A percentile compares a stretch with the other conserved stretches of the same genome.
Conservation (phyloP, 2,888 invertebrate genomes). For the Isoperla grammatica region DNA sequence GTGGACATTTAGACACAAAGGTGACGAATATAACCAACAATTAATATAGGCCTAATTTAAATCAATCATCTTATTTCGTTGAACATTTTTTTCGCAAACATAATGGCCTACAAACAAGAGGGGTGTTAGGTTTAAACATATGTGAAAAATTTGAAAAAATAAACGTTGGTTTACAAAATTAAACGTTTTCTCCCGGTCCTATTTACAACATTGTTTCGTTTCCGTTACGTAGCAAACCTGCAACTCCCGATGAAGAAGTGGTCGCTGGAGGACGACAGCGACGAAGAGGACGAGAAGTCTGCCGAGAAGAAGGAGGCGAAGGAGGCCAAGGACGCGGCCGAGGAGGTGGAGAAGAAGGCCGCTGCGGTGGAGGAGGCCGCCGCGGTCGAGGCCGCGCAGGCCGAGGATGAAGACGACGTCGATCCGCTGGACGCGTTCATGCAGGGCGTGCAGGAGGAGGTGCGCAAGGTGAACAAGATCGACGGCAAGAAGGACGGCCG, state of each 20-base stretch:
- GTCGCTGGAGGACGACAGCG: constrained; percentile 94
- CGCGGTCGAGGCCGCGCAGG: constrained; percentile 54
- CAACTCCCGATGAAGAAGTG: constrained; percentile 72
- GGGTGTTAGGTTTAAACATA: too few species aligned
- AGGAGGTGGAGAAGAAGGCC: constrained; percentile 49
- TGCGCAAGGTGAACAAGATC: constrained; percentile 70
- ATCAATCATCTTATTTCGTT: too few species aligned
- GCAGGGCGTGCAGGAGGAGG: constrained; percentile 76
- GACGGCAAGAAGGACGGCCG: constrained; percentile 48
- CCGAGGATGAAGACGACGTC: constrained; percentile 67
- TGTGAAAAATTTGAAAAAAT: too few species aligned
- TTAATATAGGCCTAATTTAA: too few species aligned
- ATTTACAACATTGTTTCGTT: too few species aligned
- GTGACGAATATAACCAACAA: too few species aligned
- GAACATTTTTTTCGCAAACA: too few species aligned
- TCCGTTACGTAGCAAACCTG: constrained; percentile 55
- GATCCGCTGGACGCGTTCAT: constrained; percentile 98
- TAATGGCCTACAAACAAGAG: too few species aligned
- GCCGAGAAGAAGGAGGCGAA: constrained; percentile 36
- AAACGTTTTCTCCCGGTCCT: too few species aligned
- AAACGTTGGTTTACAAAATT: too few species aligned
- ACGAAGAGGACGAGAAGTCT: constrained; percentile 67
- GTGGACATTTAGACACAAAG: too few species aligned
- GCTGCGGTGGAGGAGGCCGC: constrained; percentile 35
- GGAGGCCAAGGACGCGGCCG: constrained; percentile 47